Evolutionary conservation across 2,113 vertebrate genomes (phyloP).

Genomic region (Psephotus haematonotus): DNA sequence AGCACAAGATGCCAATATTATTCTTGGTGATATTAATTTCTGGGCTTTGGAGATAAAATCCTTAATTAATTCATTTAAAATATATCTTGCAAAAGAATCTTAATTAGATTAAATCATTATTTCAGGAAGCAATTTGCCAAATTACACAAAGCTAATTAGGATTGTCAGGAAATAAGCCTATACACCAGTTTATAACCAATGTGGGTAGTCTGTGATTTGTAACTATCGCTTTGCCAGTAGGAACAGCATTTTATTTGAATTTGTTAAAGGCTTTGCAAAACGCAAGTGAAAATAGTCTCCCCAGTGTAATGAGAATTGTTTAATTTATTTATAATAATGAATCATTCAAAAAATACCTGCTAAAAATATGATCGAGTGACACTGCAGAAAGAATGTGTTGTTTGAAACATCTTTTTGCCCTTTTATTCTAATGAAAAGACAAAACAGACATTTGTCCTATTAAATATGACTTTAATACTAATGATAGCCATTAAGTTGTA

Average conservation of each 20-base stretch:
- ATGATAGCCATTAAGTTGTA: not conserved
- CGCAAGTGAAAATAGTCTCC: not conserved
- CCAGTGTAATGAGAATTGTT: not conserved
- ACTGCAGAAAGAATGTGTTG: not conserved
- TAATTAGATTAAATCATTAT: slow-evolving; percentile 61
- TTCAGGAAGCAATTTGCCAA: slow-evolving; percentile 47
- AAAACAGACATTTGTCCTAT: not conserved
- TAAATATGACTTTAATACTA: not conserved
- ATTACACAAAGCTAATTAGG: slow-evolving; percentile 6
- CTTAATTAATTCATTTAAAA: slow-evolving; percentile 52
- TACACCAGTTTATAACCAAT: not conserved
- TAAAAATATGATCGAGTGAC: not conserved
- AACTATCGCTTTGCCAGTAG: slow-evolving; percentile 12
- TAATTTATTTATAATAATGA: not conserved
- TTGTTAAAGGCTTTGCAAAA: not conserved
- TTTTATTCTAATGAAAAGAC: not conserved
- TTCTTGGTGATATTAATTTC: slow-evolving; percentile 28
- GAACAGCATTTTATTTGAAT: slow-evolving; percentile 26
- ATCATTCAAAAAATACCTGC: not conserved
- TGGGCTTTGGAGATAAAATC: slow-evolving; percentile 17
- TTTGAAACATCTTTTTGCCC: not conserved
- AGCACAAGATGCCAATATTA: not conserved
- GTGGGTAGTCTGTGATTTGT: slow-evolving; percentile 24
- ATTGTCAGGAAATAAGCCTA: slow-evolving; percentile 5
- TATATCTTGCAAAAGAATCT: slow-evolving; percentile 1